Base-by-base conservation (phyloP, 2,797 vertebrate species). In the Rhincodon typus region DNA sequence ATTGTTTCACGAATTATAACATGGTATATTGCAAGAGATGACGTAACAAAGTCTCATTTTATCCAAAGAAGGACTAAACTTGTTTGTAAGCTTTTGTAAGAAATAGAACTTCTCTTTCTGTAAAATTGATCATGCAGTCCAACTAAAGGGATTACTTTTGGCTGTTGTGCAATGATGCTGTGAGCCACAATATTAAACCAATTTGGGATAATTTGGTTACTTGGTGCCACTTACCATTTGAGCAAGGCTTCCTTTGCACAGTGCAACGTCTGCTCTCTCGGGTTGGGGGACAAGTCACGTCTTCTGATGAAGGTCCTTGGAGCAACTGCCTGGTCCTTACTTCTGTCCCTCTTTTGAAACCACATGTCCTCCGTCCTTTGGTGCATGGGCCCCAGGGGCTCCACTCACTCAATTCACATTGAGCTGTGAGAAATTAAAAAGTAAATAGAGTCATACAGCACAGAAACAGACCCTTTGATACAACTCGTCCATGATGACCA, bases 391-490 rank as follows among this genome's bases (percentile, higher is more conserved):
- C 98, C 99, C 99, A 99, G 0, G 97, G 97, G 95, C 98, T 98
- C 99, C 99, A 99, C 96, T 99, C 98, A 0, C 98, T 98, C 97
- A 99, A 98, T 98, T 99, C 98, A 97, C 99, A 99, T 97, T 98
- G 98, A 96, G 97, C 98, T 98, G 97, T 95, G 96, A 96, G 96
- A 95, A 94, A 86, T 66, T 50, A 62, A 79, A 10, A 86, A 79
- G 13, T 23, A 17, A 13, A 38, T 62, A 62, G 7, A 62, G 57
- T 62, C 57, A 62, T 50, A 50, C 46, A 50, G 46, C 46, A 50
- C 2, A 3, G 2, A 50, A 50, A 62, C 57, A 62, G 6, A 62
- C 12, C 12, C 57, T 62, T 62, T 62, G 57, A 10, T 62, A 8
- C 7, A 62, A 1, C 8, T 13, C 10, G 57, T 62, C 57, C 57